Evolutionary conservation across 37 sponge, comb jelly and placozoan genomes (phyloP).

Genomic region (Ianthella basta): DNA sequence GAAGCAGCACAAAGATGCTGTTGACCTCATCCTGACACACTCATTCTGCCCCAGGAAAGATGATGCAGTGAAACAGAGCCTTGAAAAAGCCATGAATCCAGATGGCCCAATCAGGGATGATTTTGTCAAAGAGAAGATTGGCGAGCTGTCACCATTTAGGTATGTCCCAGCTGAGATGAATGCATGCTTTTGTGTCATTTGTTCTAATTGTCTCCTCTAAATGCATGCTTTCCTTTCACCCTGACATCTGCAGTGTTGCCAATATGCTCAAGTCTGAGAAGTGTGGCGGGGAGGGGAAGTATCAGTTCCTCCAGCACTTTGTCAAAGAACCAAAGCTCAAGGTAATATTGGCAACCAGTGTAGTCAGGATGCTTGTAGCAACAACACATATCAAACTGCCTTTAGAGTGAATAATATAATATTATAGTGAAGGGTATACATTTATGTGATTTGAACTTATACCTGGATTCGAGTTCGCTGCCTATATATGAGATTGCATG

Average conservation of each 20-base stretch:
- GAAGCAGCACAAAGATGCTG: not conserved
- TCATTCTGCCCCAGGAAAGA: not conserved
- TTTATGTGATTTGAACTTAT: too few species aligned
- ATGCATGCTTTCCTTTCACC: too few species aligned
- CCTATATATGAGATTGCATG: too few species aligned
- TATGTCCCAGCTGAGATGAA: not conserved
- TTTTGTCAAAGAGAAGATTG: not conserved
- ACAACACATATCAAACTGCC: too few species aligned
- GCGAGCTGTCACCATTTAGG: conserved; percentile 26
- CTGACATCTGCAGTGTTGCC: not conserved
- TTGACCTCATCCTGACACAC: not conserved
- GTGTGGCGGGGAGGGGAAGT: conserved; percentile 11
- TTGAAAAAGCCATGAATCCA: not conserved
- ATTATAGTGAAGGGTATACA: too few species aligned
- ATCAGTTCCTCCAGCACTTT: conserved; percentile 1
- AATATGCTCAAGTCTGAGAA: not conserved
- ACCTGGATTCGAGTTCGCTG: too few species aligned
- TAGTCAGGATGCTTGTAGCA: too few species aligned
- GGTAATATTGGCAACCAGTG: not conserved
- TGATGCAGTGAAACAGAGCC: not conserved
- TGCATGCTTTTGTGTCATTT: too few species aligned
- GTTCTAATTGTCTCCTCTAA: too few species aligned
- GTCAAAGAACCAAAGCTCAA: not conserved
- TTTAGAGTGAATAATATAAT: too few species aligned
- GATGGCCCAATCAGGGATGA: not conserved